Evolutionary conservation across 2,888 invertebrate species (phyloP), one percentile per base, ranked within the genome.

Genomic region (Cosmia trapezina): DNA sequence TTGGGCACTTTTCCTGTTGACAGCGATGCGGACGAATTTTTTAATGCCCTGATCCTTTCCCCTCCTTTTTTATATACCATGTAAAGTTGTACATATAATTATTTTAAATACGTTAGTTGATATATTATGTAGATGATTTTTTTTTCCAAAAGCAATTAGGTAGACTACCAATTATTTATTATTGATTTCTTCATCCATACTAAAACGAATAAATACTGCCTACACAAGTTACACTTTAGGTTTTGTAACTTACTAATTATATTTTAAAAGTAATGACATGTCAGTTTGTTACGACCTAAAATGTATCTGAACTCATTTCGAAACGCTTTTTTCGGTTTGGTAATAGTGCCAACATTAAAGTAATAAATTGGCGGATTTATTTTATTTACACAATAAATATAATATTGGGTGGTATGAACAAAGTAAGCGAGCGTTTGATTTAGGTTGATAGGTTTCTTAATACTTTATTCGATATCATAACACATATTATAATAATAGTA

Each of bases 251-350:
- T 14, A 47, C 17, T 68, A 22, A 67, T 73, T 45, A 67, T 56
- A 53, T 69, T 81, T 83, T 43, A 56, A 70, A 73, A 74, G 37
- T 70, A 74, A 70, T 67, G 56, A 72, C 72, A 63, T 77, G 66
- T 75, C 79, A 69, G 59, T 47, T 74, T 73, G 70, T 68, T 72
- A 69, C n/a, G 37, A 69, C 70, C 76, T 81, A 62, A 76, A 76
- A 61, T 79, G 33, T 60, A 70, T 56, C 53, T 65, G 82, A 56
- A 73, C 73, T 73, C 57, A 71, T 83, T 84, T 75, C 84, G 67
- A 64, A 79, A 81, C 17, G 11, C 11, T 43, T 45, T 78, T 71
- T 70, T 80, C 4, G 5, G 60, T 66, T 79, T 63, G 56, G 51
- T 47, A 76, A 75, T 51, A 75, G 51, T 61, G 59, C 33, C 45